A percentile compares a stretch with the other conserved stretches of the same genome.
phyloP scores from a whole-genome alignment of 2,797 vertebrate genomes.

The Peromyscus eremicus region DNA sequence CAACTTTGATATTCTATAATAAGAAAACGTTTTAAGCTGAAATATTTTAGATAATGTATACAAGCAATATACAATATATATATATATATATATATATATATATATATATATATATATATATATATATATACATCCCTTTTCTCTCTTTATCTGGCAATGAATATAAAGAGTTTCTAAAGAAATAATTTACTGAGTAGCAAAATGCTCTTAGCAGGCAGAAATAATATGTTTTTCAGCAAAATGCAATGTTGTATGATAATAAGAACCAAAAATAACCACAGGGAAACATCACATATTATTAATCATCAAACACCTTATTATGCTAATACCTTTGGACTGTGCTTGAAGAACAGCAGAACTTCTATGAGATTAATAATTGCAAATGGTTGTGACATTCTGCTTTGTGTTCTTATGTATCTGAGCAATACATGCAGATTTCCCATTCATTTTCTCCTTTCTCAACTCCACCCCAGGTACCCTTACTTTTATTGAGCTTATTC shows the following conservation, averaged over 20 bases:
- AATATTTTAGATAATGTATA: slow-evolving; percentile 2
- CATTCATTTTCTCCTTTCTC: background rate
- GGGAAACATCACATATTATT: background rate
- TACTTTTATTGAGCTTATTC: background rate
- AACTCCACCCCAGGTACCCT: background rate
- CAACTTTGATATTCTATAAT: background rate
- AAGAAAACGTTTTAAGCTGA: background rate
- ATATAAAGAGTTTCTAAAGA: background rate
- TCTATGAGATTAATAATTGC: background rate
- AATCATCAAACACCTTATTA: background rate
- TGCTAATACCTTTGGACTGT: background rate
- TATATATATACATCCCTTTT: background rate
- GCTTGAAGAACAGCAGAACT: background rate
- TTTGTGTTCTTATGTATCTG: background rate
- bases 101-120: too few species aligned
- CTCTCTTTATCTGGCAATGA: background rate
- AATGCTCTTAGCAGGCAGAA: background rate
- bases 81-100: too few species aligned
- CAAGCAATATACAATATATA: too few species aligned
- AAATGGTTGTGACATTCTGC: background rate
- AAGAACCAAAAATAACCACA: background rate
- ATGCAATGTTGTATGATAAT: background rate
- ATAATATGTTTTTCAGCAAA: background rate
- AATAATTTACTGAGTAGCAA: background rate
- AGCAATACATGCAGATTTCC: background rate